Evolutionary conservation across 1,140 invertebrate genomes (phyloP).

Genomic region (Sarcophaga bullata): DNA sequence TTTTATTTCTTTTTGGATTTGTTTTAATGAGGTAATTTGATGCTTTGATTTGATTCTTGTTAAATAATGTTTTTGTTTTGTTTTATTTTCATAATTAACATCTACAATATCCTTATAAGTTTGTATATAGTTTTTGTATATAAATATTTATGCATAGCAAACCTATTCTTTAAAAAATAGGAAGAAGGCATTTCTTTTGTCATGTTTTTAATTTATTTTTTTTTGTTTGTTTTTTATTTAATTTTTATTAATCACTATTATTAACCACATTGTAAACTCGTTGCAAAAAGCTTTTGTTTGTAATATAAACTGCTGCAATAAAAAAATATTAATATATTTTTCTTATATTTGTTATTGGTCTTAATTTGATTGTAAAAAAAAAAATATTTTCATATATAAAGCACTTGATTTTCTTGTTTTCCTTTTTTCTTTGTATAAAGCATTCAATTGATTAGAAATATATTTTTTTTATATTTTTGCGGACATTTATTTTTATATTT

Average conservation of each 20-base stretch:
- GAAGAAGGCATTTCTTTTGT: constrained; percentile 31
- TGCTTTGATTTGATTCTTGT: constrained; percentile 47
- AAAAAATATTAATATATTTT: constrained; percentile 20
- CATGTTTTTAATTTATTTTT: constrained; percentile 14
- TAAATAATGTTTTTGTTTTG: constrained; percentile 39
- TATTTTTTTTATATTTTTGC: constrained; percentile 44
- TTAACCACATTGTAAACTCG: constrained; percentile 17
- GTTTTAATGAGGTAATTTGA: constrained; percentile 50
- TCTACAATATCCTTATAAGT: constrained; percentile 14
- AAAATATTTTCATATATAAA: constrained; percentile 34
- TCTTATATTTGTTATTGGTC: constrained; percentile 1
- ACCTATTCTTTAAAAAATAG: constrained; percentile 40
- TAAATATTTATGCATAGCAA: constrained; percentile 30
- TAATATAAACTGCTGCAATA: constrained; percentile 38
- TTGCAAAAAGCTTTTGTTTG: constrained; percentile 11
- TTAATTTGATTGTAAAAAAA: constrained; percentile 22
- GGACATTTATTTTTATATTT: constrained; percentile 41
- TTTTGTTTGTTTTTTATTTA: constrained; percentile 29
- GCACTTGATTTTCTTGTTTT: constrained; percentile 26
- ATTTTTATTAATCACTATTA: neutral
- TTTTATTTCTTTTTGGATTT: constrained; percentile 34
- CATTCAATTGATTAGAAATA: constrained; percentile 30
- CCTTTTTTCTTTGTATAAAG: neutral
- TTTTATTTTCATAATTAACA: neutral
- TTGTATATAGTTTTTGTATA: constrained; percentile 13